Percentiles rank a stretch among this genome's conserved stretches.
These are phyloP conservation scores for Dendrolimus punctatus DNA, from an alignment of 1,140 invertebrate species.

Conservation along the genomic window DNA sequence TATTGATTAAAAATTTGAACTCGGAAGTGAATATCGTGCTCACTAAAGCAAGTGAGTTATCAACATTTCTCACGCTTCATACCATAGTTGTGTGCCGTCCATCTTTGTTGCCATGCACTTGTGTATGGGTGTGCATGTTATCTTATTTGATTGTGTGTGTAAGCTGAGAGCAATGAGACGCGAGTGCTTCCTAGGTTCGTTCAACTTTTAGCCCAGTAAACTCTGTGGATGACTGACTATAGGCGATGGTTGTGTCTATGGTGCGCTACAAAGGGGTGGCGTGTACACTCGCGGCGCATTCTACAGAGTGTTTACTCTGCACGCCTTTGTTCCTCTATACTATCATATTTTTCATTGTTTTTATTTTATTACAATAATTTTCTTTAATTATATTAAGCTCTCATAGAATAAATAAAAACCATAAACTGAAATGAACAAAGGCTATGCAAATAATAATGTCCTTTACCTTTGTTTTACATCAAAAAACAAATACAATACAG, in stretches of 20 bases:
- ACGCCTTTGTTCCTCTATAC: slow-evolving; percentile 17
- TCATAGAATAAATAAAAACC: too few relatives aligned
- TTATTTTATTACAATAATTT: too few relatives aligned
- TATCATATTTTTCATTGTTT: too few relatives aligned
- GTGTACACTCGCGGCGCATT: slow-evolving; percentile 17
- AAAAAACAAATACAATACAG: too few relatives aligned
- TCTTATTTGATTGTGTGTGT: slow-evolving; percentile 42
- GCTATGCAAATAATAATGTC: too few relatives aligned
- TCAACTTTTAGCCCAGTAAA: slow-evolving; percentile 71
- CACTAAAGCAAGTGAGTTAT: slow-evolving; percentile 67
- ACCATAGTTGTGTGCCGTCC: slow-evolving; percentile 45
- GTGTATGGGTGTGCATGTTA: slow-evolving; percentile 35
- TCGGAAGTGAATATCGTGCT: slow-evolving; percentile 62
- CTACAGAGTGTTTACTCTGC: slow-evolving; percentile 23
- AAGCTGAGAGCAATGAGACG: slow-evolving; percentile 54
- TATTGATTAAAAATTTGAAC: slow-evolving; percentile 35
- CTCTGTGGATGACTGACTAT: slow-evolving; percentile 40
- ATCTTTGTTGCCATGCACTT: slow-evolving; percentile 30
- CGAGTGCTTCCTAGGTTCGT: slow-evolving; percentile 56
- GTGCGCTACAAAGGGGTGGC: slow-evolving; percentile 19
- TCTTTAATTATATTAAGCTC: too few relatives aligned
- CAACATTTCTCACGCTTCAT: slow-evolving; percentile 67
- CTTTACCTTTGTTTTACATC: too few relatives aligned
- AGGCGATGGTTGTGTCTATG: slow-evolving; percentile 26
- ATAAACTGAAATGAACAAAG: too few relatives aligned